Base-by-base conservation (phyloP, 2,888 invertebrate genomes). In the Ectemnius cavifrons region DNA sequence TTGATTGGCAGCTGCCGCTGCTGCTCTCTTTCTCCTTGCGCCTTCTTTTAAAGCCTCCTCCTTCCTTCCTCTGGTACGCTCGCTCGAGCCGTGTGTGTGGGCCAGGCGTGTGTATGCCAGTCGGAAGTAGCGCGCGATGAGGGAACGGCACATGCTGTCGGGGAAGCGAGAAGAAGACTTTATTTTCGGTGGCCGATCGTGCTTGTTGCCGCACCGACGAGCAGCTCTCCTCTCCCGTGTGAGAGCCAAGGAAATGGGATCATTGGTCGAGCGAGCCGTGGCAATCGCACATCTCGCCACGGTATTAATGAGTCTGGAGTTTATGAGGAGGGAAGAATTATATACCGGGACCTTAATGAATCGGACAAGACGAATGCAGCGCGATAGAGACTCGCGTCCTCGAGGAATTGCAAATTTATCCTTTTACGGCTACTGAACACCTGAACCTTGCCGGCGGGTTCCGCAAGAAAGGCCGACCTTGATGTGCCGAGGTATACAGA, bases 1-100 rank as follows among this genome's bases (percentile, higher is more conserved):
- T 83, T 86, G 85, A 86, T 86, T 86, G 85, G 83, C 86, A 86
- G 84, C 76, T 81, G 79, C 77, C 75, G 75, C 37, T 71, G 23
- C 37, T 71, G 60, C 63, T 80, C 75, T 80, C 67, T 59, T 64
- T 52, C 59, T 16, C 28, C 57, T 57, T 49, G n/a, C 47, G 45
- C 16, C 60, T n/a, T 62, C 71, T 79, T 73, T 67, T 69, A 81
- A 78, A 81, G 64, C 73, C 78, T 63, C 80, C 23, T 23, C 37
- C 37, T 37, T 37, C 37, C 37, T 37, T 37, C 37, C 37, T 37
- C 37, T 37, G 37, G 37, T 11, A 8, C 8, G 37, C 37, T 37
- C 37, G 8, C 37, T 37, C 37, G 37, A 37, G 1, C 3, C 23
- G 23, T 23, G 6, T 11, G 37, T 73, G 28, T 37, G 71, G n/a